A percentile compares a stretch with the other conserved stretches of the same genome.
These are phyloP conservation scores for Ceratina australensis DNA, from an alignment of 1,140 invertebrate species.

Conservation along the genomic window DNA sequence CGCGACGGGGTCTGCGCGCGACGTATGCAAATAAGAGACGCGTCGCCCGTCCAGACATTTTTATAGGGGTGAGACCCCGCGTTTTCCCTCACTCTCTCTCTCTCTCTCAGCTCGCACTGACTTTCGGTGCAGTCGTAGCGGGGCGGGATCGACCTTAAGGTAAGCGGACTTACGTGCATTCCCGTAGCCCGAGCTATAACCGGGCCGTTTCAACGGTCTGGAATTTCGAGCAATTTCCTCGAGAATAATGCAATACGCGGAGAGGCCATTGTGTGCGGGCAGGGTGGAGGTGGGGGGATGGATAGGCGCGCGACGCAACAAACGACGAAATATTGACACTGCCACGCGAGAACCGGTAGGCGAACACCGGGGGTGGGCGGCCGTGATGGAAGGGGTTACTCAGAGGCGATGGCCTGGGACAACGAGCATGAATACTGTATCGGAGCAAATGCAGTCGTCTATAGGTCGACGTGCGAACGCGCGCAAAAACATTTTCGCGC, in stretches of 20 bases:
- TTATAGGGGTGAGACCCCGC: background rate
- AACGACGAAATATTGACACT: constrained; percentile 60
- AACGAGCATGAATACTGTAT: constrained; percentile 41
- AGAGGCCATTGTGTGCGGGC: background rate
- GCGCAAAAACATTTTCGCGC: constrained; percentile 45
- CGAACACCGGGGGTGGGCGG: background rate
- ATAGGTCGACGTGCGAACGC: constrained; percentile 27
- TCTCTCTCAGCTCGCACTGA: too few relatives aligned
- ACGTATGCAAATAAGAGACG: constrained; percentile 25
- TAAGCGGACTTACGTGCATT: constrained; percentile 48
- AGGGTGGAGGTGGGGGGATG: background rate
- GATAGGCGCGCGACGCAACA: constrained; percentile 23
- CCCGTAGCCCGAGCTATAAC: constrained; percentile 1
- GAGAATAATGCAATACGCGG: constrained; percentile 48
- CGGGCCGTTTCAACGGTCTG: constrained; percentile 39
- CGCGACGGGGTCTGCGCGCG: background rate
- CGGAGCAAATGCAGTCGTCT: constrained; percentile 54
- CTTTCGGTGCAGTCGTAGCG: background rate
- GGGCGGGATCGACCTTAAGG: constrained; percentile 28
- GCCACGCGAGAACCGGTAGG: background rate
- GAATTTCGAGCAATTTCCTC: constrained; percentile 57
- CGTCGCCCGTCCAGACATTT: constrained; percentile 29
- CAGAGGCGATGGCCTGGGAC: background rate
- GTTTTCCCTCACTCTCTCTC: constrained; percentile 1
- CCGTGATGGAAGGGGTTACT: background rate